Conservation (phyloP, 2,113 vertebrate species). For the Ondatra zibethicus region DNA sequence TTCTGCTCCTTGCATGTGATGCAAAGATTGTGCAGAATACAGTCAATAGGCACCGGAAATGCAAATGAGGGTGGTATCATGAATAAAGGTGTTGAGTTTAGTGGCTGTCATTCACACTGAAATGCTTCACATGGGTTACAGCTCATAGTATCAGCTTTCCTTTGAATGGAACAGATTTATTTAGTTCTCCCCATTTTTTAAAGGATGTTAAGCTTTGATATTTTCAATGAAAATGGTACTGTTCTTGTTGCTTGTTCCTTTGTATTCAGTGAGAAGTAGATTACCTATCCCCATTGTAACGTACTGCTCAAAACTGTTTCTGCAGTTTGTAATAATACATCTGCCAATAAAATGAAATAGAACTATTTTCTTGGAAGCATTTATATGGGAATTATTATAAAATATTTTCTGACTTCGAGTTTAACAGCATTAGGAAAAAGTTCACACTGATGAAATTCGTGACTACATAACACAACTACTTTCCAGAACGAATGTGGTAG, state of each 20-base stretch:
- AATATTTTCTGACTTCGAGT: not conserved
- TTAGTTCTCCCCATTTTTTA: not conserved
- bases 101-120: not conserved
- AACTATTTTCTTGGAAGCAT: not conserved
- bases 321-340: not conserved
- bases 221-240: conserved; percentile 13
- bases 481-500: not conserved
- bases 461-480: not conserved
- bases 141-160: conserved; percentile 22
- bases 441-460: conserved; percentile 14
- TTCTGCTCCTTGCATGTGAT: conserved; percentile 36
- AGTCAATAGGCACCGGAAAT: not conserved
- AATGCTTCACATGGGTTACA: not conserved
- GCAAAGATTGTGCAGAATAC: not conserved
- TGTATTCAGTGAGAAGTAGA: not conserved
- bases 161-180: not conserved
- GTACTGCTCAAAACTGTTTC: not conserved
- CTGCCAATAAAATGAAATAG: not conserved
- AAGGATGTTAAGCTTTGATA: not conserved
- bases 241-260: not conserved
- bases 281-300: not conserved
- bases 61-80: not conserved
- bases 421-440: conserved; percentile 40
- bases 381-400: not conserved
- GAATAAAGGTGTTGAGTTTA: not conserved